Percentiles rank a stretch among this genome's conserved stretches.
These are phyloP conservation scores for Anguilla megastoma DNA, from an alignment of 2,797 vertebrate species.

Conservation along the genomic window DNA sequence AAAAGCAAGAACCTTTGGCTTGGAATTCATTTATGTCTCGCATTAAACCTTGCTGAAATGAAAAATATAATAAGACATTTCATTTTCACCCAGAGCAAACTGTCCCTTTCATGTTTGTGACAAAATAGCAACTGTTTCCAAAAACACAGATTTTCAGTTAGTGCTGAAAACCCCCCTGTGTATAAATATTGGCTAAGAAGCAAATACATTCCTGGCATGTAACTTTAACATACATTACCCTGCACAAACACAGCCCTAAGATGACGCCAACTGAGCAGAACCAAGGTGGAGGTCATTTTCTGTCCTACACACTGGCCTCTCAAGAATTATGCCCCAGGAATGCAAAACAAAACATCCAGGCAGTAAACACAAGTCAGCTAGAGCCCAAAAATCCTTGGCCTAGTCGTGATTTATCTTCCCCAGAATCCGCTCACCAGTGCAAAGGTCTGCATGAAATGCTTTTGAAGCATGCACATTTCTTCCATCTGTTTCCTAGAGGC, in stretches of 20 bases:
- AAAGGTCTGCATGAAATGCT: conserved; percentile 52
- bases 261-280: background rate
- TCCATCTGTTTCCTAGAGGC: conserved; percentile 55
- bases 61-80: background rate
- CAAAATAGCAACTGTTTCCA: background rate
- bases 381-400: background rate
- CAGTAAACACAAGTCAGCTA: conserved; percentile 11
- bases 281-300: background rate
- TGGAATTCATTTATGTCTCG: conserved; percentile 12
- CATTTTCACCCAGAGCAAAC: background rate
- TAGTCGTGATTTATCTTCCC: conserved; percentile 19
- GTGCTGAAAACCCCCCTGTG: background rate
- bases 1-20: conserved; percentile 13
- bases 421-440: conserved; percentile 42
- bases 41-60: background rate
- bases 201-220: background rate
- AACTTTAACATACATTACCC: background rate
- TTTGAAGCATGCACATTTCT: conserved; percentile 58
- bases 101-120: conserved; percentile 12
- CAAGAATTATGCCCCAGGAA: conserved; percentile 27
- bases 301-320: background rate
- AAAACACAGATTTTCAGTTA: background rate
- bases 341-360: conserved; percentile 12
- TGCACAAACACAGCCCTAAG: background rate
- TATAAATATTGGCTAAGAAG: background rate